phyloP scores from a whole-genome alignment of 2,113 vertebrate species.

The Craseonycteris thonglongyai region DNA sequence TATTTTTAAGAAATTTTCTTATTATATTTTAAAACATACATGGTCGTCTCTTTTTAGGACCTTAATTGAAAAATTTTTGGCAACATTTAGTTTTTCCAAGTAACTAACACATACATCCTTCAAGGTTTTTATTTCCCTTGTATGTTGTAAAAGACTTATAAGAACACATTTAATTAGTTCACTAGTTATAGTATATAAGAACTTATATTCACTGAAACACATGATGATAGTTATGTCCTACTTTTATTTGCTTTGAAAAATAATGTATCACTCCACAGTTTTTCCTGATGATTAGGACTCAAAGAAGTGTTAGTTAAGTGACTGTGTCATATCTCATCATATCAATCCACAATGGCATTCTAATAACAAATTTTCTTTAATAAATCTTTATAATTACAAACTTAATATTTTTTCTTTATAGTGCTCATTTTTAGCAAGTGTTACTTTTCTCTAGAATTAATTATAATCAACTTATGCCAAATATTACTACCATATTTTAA shows the following conservation, averaged over 20 bases:
- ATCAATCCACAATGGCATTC: background rate
- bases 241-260: conserved; percentile 13
- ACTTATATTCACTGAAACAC: background rate
- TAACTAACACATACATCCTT: background rate
- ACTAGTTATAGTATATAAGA: background rate
- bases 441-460: background rate
- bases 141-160: background rate
- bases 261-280: background rate
- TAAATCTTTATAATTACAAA: background rate
- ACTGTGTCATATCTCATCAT: background rate
- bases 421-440: background rate
- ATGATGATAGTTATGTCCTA: background rate
- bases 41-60: background rate
- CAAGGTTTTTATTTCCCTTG: background rate
- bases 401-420: background rate
- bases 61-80: background rate
- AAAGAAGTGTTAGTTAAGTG: background rate
- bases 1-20: background rate
- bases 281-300: background rate
- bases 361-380: background rate
- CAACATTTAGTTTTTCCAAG: background rate
- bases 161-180: background rate
- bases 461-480: background rate
- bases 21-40: background rate
- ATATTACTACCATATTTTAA: background rate